phyloP scores from a whole-genome alignment of 2,888 invertebrate genomes.

The Eulithis prunata region DNA sequence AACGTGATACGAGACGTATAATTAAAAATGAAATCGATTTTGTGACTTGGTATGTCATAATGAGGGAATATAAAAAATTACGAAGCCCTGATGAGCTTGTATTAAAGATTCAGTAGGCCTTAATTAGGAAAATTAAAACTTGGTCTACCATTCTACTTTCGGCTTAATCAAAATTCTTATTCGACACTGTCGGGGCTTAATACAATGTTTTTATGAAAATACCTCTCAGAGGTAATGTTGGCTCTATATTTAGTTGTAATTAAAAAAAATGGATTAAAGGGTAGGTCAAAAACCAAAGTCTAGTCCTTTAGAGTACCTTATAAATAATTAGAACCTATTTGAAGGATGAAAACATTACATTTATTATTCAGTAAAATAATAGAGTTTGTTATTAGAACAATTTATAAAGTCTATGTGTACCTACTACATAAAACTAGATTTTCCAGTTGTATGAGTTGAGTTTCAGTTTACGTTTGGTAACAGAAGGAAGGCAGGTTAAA shows the following conservation, averaged over 20 bases:
- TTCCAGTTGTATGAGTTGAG: conserved; percentile 1
- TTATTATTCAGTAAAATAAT: no score
- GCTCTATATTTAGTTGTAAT: no score
- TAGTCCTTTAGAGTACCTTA: no score
- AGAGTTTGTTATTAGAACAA: no score
- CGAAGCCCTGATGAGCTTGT: conserved; percentile 25
- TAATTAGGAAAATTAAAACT: conserved; percentile 34
- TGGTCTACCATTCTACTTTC: conserved; percentile 24
- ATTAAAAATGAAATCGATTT: conserved; percentile 19
- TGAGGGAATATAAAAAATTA: conserved; percentile 28
- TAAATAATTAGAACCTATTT: no score
- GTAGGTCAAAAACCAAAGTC: no score
- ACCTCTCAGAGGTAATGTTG: neutral
- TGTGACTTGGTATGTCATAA: conserved; percentile 19
- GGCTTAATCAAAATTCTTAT: conserved; percentile 19
- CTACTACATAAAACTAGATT: no score
- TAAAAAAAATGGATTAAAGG: no score
- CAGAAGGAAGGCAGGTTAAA: conserved; percentile 56
- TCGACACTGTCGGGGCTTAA: conserved; percentile 9
- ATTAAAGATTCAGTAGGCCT: conserved; percentile 32
- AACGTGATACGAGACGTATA: conserved; percentile 4
- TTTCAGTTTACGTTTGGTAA: conserved; percentile 25
- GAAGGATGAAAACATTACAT: no score
- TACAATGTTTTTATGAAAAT: neutral
- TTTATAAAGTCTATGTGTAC: no score